phyloP scores from a whole-genome alignment of 2,888 invertebrate genomes.

The Syritta pipiens region DNA sequence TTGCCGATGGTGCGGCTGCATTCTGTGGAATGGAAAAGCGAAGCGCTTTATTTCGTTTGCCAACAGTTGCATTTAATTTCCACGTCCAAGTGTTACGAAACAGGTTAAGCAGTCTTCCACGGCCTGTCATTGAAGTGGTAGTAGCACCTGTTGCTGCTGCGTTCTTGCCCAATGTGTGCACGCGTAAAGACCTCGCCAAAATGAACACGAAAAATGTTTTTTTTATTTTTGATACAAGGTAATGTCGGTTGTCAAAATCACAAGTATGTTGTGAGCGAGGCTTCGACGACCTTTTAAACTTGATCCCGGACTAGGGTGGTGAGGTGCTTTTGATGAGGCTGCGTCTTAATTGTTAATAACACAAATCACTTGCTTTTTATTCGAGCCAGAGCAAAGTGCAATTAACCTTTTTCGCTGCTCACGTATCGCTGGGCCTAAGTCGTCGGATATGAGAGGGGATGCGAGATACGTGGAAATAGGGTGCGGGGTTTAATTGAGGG shows the following conservation, averaged over 20 bases:
- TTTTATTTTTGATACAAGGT: conserved; percentile 30
- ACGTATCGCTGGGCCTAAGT: not conserved
- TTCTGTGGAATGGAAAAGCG: conserved; percentile 1
- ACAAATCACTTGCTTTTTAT: conserved; percentile 14
- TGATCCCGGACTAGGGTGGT: conserved; percentile 44
- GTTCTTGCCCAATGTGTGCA: no score
- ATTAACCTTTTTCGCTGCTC: conserved; percentile 41
- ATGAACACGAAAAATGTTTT: conserved; percentile 16
- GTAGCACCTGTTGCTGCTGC: conserved; percentile 40
- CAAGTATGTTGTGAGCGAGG: conserved; percentile 7
- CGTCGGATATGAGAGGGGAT: not conserved
- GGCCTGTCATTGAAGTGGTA: conserved; percentile 34
- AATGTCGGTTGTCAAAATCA: conserved; percentile 25
- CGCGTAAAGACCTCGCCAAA: conserved; percentile 19
- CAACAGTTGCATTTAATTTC: conserved; percentile 35
- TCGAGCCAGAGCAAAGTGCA: conserved; percentile 13
- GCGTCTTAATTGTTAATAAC: conserved; percentile 19
- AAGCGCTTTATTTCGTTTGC: conserved; percentile 2
- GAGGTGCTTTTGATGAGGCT: not conserved
- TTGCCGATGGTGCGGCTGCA: not conserved
- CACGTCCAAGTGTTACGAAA: conserved; percentile 24
- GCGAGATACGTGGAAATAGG: conserved; percentile 13
- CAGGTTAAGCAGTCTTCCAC: conserved; percentile 11
- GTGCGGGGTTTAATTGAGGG: conserved; percentile 22
- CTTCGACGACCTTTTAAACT: conserved; percentile 49